phyloP scores from a whole-genome alignment of 2,113 vertebrate genomes.

The Cisticola juncidis region DNA sequence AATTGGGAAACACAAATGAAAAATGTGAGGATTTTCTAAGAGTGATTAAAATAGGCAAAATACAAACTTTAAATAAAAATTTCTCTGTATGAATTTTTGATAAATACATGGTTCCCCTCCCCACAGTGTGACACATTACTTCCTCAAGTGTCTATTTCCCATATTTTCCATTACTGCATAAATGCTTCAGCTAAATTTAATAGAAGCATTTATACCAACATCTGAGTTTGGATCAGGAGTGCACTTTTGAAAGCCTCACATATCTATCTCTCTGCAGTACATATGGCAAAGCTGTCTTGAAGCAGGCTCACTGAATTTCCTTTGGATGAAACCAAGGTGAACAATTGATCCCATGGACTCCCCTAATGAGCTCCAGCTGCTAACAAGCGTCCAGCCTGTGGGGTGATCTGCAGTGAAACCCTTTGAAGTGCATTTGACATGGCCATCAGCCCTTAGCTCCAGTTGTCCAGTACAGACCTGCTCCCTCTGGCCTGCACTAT shows the following conservation, averaged over 20 bases:
- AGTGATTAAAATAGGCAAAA: neutral
- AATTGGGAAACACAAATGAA: neutral
- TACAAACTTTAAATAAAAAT: neutral
- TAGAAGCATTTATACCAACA: fast-evolving
- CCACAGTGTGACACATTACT: neutral
- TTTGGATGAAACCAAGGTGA: neutral
- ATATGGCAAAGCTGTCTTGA: neutral
- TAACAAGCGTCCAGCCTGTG: neutral
- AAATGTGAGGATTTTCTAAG: neutral
- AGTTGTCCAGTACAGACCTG: neutral
- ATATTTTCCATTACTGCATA: neutral
- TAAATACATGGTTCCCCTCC: neutral
- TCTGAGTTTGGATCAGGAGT: neutral
- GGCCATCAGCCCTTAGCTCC: neutral
- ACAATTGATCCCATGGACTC: neutral
- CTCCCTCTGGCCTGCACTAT: neutral
- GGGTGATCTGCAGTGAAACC: neutral
- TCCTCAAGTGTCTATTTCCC: neutral
- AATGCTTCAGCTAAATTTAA: neutral
- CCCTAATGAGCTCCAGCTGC: neutral
- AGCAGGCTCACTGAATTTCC: neutral
- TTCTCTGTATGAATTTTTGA: neutral
- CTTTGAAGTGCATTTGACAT: neutral
- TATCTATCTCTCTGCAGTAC: neutral
- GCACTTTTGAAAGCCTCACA: neutral